phyloP scores from a whole-genome alignment of 1,140 invertebrate species.

The Sitobion miscanthi region DNA sequence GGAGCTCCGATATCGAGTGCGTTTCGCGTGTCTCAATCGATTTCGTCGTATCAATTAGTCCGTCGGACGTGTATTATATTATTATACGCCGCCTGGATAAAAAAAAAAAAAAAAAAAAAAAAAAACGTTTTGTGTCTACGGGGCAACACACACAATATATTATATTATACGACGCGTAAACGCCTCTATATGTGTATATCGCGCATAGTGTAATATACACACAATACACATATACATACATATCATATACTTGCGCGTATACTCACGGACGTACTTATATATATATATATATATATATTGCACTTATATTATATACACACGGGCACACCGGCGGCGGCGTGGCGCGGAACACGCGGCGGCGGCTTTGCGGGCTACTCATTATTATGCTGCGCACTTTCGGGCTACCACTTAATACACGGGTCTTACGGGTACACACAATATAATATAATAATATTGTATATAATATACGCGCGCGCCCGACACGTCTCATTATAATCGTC shows the following conservation, averaged over 20 bases:
- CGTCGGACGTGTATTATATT: constrained; percentile 16
- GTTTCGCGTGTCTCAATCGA: constrained; percentile 47
- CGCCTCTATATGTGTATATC: background rate
- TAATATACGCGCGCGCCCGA: background rate
- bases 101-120: background rate
- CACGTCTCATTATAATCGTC: constrained; percentile 26
- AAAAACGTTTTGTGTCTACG: constrained; percentile 30
- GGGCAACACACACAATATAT: constrained; percentile 18
- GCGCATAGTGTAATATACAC: too few species aligned
- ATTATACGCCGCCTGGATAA: background rate
- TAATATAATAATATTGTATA: background rate
- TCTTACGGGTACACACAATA: background rate
- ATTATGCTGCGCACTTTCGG: constrained; percentile 37
- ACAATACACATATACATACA: background rate
- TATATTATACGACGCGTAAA: background rate
- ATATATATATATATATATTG: too few species aligned
- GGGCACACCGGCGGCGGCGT: background rate
- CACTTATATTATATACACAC: too few species aligned
- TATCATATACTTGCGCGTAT: background rate
- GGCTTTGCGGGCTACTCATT: constrained; percentile 35
- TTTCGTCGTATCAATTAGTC: constrained; percentile 42
- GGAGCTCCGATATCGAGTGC: background rate
- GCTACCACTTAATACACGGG: constrained; percentile 33
- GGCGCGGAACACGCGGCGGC: background rate
- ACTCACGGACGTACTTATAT: background rate